Conservation (phyloP, 2,797 vertebrate genomes). For the Zenarchopterus dispar region DNA sequence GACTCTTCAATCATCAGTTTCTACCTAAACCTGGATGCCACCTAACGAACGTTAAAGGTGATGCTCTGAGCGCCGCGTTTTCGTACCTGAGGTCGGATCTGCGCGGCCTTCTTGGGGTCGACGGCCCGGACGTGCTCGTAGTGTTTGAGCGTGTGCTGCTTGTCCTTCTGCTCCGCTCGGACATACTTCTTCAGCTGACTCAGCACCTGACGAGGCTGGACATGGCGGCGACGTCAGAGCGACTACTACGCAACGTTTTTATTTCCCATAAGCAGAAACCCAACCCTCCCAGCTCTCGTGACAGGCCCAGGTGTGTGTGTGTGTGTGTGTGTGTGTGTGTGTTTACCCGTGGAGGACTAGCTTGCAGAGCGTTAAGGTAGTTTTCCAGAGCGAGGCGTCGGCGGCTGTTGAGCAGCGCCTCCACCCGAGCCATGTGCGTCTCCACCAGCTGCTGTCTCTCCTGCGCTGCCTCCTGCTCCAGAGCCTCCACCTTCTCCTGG, state of each 20-base stretch:
- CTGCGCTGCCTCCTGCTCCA: constrained; percentile 95
- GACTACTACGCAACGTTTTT: not conserved
- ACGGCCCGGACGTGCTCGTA: constrained; percentile 96
- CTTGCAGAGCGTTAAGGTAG: constrained; percentile 92
- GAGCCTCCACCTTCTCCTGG: constrained; percentile 95
- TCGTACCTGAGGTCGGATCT: constrained; percentile 92
- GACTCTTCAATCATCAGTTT: not conserved
- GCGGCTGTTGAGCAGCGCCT: constrained; percentile 94
- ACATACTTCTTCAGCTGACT: constrained; percentile 96
- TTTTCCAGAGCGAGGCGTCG: constrained; percentile 93
- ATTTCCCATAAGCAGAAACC: no score
- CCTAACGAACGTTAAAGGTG: not conserved
- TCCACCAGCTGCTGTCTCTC: constrained; percentile 98
- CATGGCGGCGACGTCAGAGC: constrained; percentile 1
- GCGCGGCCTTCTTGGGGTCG: constrained; percentile 96
- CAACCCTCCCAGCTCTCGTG: no score
- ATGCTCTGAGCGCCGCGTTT: no score
- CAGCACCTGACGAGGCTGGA: constrained; percentile 93
- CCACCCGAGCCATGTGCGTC: constrained; percentile 96
- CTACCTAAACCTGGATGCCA: not conserved
- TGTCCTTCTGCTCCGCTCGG: constrained; percentile 96
- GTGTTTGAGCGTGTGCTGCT: constrained; percentile 96
- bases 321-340: not conserved
- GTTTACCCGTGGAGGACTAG: constrained; percentile 89
- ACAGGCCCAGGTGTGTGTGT: not conserved